These are phyloP conservation scores for Caenorhabditis sp. DNA, from an alignment of 2,888 invertebrate genomes.

Conservation along the genomic window DNA sequence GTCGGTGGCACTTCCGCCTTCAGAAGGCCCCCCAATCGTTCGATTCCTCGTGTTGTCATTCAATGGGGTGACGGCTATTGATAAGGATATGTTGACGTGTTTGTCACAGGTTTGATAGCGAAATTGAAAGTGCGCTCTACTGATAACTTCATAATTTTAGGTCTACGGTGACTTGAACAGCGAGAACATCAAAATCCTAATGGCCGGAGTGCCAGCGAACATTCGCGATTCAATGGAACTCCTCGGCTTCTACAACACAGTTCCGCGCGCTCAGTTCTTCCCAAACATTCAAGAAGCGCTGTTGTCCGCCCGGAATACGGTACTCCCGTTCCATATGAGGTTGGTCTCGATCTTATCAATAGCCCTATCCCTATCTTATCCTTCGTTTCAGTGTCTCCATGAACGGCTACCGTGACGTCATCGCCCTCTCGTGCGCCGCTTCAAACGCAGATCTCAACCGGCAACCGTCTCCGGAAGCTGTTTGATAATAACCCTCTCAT, in stretches of 20 bases:
- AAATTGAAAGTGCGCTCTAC: too few species aligned
- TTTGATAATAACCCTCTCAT: slow-evolving; percentile 17
- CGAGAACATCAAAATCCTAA: slow-evolving; percentile 69
- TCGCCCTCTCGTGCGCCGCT: slow-evolving; percentile 72
- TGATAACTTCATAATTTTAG: slow-evolving; percentile 29
- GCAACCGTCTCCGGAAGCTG: slow-evolving; percentile 67
- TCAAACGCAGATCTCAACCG: slow-evolving; percentile 68
- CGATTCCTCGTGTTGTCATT: slow-evolving; percentile 68
- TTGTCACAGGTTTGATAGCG: slow-evolving; percentile 69
- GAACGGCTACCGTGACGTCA: slow-evolving; percentile 76
- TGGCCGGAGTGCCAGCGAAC: slow-evolving; percentile 66
- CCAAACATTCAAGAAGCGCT: slow-evolving; percentile 72
- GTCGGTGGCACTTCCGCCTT: slow-evolving; percentile 38
- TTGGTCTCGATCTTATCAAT: slow-evolving; percentile 8
- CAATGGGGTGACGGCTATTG: slow-evolving; percentile 64
- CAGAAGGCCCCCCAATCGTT: slow-evolving; percentile 50
- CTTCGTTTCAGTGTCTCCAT: slow-evolving; percentile 71
- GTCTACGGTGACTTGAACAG: slow-evolving; percentile 71
- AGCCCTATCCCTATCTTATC: neutral
- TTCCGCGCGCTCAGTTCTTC: slow-evolving; percentile 67
- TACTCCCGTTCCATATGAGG: slow-evolving; percentile 75
- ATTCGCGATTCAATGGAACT: slow-evolving; percentile 69
- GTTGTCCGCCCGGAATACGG: slow-evolving; percentile 63
- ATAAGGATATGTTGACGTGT: slow-evolving; percentile 65
- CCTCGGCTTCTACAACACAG: slow-evolving; percentile 60